A percentile compares a stretch with the other conserved stretches of the same genome.
Conservation (phyloP, 2,113 vertebrate genomes). For the Clarias gariepinus region DNA sequence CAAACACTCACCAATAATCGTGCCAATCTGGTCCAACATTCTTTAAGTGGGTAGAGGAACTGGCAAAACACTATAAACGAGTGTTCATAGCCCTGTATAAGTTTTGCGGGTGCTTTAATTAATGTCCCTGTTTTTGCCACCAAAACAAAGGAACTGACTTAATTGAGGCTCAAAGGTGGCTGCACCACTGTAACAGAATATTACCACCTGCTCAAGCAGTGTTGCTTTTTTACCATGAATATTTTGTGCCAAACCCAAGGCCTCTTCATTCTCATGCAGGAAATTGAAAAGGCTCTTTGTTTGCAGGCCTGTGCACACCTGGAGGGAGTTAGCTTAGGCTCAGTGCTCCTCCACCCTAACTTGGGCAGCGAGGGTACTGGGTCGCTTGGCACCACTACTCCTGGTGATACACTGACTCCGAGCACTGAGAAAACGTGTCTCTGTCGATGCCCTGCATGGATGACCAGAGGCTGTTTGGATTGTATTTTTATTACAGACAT, state of each 20-base stretch:
- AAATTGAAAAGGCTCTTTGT: conserved; percentile 92
- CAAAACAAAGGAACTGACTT: not conserved
- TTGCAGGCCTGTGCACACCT: conserved; percentile 80
- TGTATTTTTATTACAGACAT: not conserved
- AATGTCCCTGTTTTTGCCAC: conserved; percentile 20
- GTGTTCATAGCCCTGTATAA: not conserved
- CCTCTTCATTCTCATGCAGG: conserved; percentile 76
- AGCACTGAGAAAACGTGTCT: not conserved
- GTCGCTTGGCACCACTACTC: conserved; percentile 15
- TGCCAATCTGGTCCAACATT: not conserved
- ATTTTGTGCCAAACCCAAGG: conserved; percentile 77
- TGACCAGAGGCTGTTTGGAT: too few relatives aligned
- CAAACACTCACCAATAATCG: not conserved
- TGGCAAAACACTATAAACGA: not conserved
- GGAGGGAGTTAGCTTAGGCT: conserved; percentile 75
- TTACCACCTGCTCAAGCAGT: conserved; percentile 74
- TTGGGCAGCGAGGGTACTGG: conserved; percentile 31
- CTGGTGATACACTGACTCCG: not conserved
- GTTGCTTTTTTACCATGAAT: conserved; percentile 57
- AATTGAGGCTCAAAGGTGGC: conserved; percentile 61
- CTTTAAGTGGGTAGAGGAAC: not conserved
- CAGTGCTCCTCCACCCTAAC: conserved; percentile 51
- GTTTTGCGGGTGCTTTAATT: conserved; percentile 32
- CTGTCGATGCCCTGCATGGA: too few relatives aligned
- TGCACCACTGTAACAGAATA: conserved; percentile 77